Percentiles rank a stretch among this genome's conserved stretches.
These are phyloP conservation scores for Aplocera efformata DNA, from an alignment of 2,888 invertebrate genomes.

Conservation along the genomic window DNA sequence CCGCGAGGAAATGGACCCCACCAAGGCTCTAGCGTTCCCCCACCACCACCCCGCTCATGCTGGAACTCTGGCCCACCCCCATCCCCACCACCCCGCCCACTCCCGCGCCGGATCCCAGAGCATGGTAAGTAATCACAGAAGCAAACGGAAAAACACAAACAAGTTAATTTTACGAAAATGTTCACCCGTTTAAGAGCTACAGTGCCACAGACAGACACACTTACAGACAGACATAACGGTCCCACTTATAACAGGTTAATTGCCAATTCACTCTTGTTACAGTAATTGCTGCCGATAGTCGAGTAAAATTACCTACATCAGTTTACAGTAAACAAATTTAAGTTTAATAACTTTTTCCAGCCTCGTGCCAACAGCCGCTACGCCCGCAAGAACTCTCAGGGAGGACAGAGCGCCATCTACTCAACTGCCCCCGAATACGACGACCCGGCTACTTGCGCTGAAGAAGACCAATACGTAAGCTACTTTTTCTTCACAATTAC, in stretches of 20 bases:
- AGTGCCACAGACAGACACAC: no score
- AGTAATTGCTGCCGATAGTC: no score
- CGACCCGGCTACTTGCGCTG: conserved; percentile 95
- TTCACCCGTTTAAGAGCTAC: no score
- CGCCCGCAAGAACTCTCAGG: conserved; percentile 87
- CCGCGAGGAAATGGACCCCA: conserved; percentile 97
- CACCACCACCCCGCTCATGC: conserved; percentile 90
- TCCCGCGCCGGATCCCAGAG: conserved; percentile 94
- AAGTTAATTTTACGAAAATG: no score
- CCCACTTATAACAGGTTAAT: no score
- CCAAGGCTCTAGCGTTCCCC: conserved; percentile 92
- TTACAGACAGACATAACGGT: no score
- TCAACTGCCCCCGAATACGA: conserved; percentile 94
- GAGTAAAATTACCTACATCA: no score
- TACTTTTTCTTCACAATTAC: neutral
- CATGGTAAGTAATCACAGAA: conserved; percentile 85
- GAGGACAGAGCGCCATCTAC: conserved; percentile 90
- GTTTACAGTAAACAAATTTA: no score
- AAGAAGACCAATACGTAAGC: conserved; percentile 92
- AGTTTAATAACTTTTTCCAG: conserved; percentile 38
- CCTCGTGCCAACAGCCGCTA: conserved; percentile 86
- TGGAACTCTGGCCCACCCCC: conserved; percentile 90
- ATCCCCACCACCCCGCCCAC: conserved; percentile 86
- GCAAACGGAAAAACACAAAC: no score
- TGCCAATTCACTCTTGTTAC: no score